A percentile compares a stretch with the other conserved stretches of the same genome.
Conservation (phyloP, 92 coral and sea anemone genomes). For the Montipora capitata region DNA sequence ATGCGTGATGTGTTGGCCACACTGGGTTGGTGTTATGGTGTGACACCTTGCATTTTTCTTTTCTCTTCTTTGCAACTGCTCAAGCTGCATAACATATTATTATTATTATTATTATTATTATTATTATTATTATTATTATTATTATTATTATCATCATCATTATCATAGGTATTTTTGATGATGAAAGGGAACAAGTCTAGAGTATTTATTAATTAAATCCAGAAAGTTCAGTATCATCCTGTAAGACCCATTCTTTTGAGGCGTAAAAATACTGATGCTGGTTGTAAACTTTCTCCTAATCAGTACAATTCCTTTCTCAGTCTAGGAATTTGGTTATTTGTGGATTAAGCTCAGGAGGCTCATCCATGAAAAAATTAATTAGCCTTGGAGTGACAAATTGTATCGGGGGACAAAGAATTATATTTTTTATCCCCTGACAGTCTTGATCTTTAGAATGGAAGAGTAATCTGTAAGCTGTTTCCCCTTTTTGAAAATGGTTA, state of each 20-base stretch:
- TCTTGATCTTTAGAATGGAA: constrained; percentile 4
- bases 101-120: too few relatives aligned
- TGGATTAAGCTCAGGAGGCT: constrained; percentile 4
- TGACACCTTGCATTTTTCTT: too few relatives aligned
- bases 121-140: too few relatives aligned
- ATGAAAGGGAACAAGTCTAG: constrained; percentile 34
- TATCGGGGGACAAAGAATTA: constrained; percentile 16
- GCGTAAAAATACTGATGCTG: constrained; percentile 26
- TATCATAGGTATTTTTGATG: background rate
- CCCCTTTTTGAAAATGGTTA: constrained; percentile 22
- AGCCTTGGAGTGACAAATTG: constrained; percentile 44
- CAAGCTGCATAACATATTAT: too few relatives aligned
- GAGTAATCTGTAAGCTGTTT: constrained; percentile 35
- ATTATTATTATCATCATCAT: too few relatives aligned
- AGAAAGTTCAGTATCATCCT: constrained; percentile 45
- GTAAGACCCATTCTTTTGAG: constrained; percentile 51
- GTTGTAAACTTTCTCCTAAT: constrained; percentile 37
- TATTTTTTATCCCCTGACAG: constrained; percentile 47
- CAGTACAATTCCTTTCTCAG: constrained; percentile 33
- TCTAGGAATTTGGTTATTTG: constrained; percentile 54
- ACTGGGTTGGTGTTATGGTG: too few relatives aligned
- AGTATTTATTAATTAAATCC: background rate
- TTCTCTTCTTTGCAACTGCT: too few relatives aligned
- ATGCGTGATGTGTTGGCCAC: too few relatives aligned
- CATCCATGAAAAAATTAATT: constrained; percentile 18